Evolutionary conservation across 2,113 vertebrate species (phyloP).

Genomic region (Argyrosomus japonicus): DNA sequence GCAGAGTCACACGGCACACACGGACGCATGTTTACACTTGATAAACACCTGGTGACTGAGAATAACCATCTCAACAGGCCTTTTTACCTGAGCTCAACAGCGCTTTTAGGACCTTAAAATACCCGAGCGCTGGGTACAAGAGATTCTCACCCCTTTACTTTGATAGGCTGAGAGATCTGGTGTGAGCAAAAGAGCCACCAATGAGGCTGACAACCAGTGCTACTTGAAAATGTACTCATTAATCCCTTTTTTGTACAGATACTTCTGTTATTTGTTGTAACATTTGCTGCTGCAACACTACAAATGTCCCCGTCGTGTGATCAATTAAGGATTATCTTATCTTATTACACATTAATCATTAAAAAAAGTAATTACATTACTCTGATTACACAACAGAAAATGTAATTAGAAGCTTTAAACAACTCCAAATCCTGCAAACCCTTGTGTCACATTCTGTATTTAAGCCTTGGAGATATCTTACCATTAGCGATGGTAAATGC

Average conservation of each 20-base stretch:
- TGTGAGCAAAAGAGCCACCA: constrained; percentile 55
- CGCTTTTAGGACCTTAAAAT: constrained; percentile 60
- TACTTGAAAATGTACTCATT: neutral
- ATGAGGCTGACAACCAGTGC: constrained; percentile 24
- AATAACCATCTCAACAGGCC: constrained; percentile 63
- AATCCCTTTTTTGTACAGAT: no score
- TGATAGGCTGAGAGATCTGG: constrained; percentile 69
- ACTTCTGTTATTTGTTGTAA: no score
- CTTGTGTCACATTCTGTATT: neutral
- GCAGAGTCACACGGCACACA: constrained; percentile 41
- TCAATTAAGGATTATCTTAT: no score
- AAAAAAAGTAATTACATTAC: neutral
- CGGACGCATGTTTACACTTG: constrained; percentile 68
- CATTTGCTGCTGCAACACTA: no score
- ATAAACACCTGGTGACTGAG: constrained; percentile 73
- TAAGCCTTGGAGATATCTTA: neutral
- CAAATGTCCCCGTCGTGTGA: no score
- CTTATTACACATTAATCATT: neutral
- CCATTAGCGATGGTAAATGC: neutral
- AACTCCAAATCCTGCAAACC: neutral
- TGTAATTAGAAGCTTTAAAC: neutral
- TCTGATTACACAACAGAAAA: neutral
- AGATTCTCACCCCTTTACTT: constrained; percentile 45
- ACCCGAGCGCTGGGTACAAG: constrained; percentile 15
- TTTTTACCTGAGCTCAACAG: constrained; percentile 58